Conservation (phyloP, 1,140 invertebrate genomes). For the Bombus terrestris region DNA sequence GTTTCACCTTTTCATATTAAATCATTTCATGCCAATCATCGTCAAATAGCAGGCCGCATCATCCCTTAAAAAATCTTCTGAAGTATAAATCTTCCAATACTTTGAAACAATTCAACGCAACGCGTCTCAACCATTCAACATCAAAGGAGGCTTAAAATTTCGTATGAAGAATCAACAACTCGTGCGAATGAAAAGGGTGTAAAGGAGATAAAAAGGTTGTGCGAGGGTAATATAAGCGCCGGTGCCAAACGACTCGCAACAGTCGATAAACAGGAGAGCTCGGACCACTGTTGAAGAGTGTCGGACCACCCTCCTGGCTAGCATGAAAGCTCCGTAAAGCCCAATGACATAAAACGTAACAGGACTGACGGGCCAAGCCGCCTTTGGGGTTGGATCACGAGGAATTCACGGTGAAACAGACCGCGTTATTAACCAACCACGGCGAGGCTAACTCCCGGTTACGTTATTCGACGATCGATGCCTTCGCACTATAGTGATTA, state of each 20-base stretch:
- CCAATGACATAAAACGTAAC: conserved; percentile 25
- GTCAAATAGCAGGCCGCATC: too few relatives aligned
- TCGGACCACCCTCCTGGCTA: conserved; percentile 1
- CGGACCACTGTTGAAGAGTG: too few relatives aligned
- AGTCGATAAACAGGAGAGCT: conserved; percentile 19
- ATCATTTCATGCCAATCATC: too few relatives aligned
- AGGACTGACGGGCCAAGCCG: conserved; percentile 4
- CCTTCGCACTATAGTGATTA: not conserved
- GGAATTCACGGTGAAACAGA: conserved; percentile 2
- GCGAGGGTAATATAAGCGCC: not conserved
- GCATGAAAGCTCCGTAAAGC: not conserved
- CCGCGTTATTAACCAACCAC: conserved; percentile 20
- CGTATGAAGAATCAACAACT: not conserved
- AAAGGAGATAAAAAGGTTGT: not conserved
- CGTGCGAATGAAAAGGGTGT: not conserved
- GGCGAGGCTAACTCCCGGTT: not conserved
- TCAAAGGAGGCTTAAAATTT: not conserved
- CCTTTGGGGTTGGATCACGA: conserved; percentile 24
- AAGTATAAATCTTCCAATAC: not conserved
- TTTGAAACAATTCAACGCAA: not conserved
- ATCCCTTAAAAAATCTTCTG: not conserved
- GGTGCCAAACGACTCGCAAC: conserved; percentile 7
- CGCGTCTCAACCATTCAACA: not conserved
- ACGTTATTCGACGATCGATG: not conserved
- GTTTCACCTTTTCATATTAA: too few relatives aligned